A percentile compares a stretch with the other conserved stretches of the same genome.
Evolutionary conservation across 2,113 vertebrate genomes (phyloP).

Genomic region (Prunella fulvescens): DNA sequence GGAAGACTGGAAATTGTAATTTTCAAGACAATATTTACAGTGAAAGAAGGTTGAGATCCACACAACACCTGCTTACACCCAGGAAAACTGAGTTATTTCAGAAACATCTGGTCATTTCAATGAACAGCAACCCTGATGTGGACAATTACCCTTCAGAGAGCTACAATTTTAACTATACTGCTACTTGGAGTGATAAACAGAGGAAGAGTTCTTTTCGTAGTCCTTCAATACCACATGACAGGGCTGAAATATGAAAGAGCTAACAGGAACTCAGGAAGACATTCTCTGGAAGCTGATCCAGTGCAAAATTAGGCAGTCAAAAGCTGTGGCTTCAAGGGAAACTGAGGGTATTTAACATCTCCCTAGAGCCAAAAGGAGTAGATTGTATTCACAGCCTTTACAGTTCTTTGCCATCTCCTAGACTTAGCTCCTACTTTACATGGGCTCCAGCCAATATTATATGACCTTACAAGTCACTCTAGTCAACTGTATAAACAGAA

Average conservation of each 20-base stretch:
- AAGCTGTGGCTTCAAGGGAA: neutral
- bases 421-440: neutral
- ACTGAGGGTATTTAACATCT: neutral
- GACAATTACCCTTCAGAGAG: neutral
- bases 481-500: neutral
- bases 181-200: neutral
- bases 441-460: neutral
- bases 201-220: neutral
- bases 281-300: neutral
- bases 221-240: neutral
- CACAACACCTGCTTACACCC: rapidly evolving
- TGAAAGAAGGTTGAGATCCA: neutral
- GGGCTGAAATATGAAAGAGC: neutral
- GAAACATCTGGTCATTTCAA: neutral
- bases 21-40: neutral
- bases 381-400: neutral
- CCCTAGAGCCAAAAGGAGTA: neutral
- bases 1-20: neutral
- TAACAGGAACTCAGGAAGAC: neutral
- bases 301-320: neutral
- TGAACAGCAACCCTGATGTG: neutral
- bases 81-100: neutral
- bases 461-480: neutral
- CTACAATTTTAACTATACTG: neutral
- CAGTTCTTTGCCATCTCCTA: neutral